A percentile compares a stretch with the other conserved stretches of the same genome.
Conservation (phyloP, 1,140 invertebrate genomes). For the Venturia canescens region DNA sequence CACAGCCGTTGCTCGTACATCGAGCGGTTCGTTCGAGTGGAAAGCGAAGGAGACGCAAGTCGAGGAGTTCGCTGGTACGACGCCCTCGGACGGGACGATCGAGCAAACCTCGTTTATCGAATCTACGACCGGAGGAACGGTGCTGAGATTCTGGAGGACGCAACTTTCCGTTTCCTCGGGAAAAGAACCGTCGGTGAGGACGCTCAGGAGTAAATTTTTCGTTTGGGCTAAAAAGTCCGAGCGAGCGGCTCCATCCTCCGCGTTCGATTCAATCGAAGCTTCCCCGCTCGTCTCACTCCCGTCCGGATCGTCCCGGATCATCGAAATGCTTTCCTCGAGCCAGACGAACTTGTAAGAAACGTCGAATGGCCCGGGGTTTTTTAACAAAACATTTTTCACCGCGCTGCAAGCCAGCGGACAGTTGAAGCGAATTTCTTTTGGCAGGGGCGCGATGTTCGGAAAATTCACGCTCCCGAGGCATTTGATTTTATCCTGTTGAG, state of each 20-base stretch:
- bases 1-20: slow-evolving; percentile 58
- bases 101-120: slow-evolving; percentile 54
- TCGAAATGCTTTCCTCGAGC: slow-evolving; percentile 64
- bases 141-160: slow-evolving; percentile 32
- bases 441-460: slow-evolving; percentile 70
- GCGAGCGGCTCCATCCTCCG: background rate
- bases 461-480: slow-evolving; percentile 74
- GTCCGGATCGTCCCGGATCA: slow-evolving; percentile 43
- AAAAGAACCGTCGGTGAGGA: slow-evolving; percentile 34
- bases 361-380: slow-evolving; percentile 74
- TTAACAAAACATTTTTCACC: slow-evolving; percentile 66
- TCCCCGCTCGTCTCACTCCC: background rate
- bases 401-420: slow-evolving; percentile 64
- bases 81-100: slow-evolving; percentile 63
- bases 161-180: slow-evolving; percentile 51
- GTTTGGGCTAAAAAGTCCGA: slow-evolving; percentile 38
- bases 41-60: slow-evolving; percentile 68
- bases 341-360: slow-evolving; percentile 71
- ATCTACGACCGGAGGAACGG: slow-evolving; percentile 16
- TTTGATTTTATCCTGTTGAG: slow-evolving; percentile 69
- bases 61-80: slow-evolving; percentile 68
- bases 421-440: slow-evolving; percentile 67
- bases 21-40: slow-evolving; percentile 63
- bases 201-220: slow-evolving; percentile 45
- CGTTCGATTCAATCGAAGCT: background rate